Evolutionary conservation across 64 coral and sea anemone genomes (phyloP), one percentile per base, ranked within the genome.

Genomic region (Montipora efflorescens): DNA sequence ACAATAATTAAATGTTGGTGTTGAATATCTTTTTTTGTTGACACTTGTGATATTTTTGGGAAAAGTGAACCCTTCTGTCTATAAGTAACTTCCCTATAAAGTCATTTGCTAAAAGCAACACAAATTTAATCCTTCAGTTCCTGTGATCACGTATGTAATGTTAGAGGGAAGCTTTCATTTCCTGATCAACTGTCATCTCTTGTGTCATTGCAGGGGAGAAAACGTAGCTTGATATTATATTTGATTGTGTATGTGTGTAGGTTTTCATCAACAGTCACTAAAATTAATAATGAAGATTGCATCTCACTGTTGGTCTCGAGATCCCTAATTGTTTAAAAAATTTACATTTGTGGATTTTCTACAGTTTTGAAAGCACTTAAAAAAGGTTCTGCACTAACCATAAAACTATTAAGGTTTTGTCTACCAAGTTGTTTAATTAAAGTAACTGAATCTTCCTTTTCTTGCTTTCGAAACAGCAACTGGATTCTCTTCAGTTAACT

Each of bases 401-500:
- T 57, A 8, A 57, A 57, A 6, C 53, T 36, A 36, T 36, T 36
- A 36, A 36, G 36, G 36, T 36, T 36, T 36, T 36, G 36, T 36
- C 36, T 36, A 36, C 36, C 36, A 36, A 36, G 36, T 36, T 36
- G 36, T 36, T 36, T 36, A 36, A 36, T 36, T 36, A 2, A 36
- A 36, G 36, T 36, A 36, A 36, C 36, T 74, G 7, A 23, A 36
- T 25, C 13, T 76, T 76, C 14, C 3, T 78, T 1, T 49, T 83
- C 8, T 75, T 45, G 87, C 76, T 57, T 75, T 50, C 73, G 36
- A 18, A 81, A 16, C 57, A 98, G 96, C 96, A 98, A 98, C 72
- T 98, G 58, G 96, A 98, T 59, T 98, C 96, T 1, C 79, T 98
- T 55, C 96, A 98, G 18, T 45, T 98, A 61, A 95, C 96, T 82